Evolutionary conservation across 1,140 invertebrate species (phyloP), one percentile per base, ranked within the genome.

Genomic region (Phortica variegata): DNA sequence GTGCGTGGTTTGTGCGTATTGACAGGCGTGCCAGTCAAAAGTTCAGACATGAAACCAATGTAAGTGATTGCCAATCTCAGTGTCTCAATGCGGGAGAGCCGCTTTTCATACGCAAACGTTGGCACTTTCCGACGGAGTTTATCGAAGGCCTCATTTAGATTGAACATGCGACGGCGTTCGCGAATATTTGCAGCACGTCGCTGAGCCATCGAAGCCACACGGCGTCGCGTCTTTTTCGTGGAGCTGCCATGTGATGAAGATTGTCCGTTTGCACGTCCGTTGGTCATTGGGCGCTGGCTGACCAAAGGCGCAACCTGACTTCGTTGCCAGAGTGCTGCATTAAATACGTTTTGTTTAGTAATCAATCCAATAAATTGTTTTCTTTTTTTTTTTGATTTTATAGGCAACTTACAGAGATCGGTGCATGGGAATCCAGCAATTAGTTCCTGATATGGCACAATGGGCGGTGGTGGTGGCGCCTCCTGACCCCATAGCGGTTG

Each of bases 81-180:
- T 0, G 97, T 98, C 79, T 99, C 97, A 60, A 99, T 98, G 63
- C 97, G 90, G 0, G 96, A 98, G 0, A 99, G 82, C 0, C 97
- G 83, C 74, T 98, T 98, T 76, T 99, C 97, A 68, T 98, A 99
- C 0, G 97, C 96, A 76, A 99, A 99, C 1, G 97, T 99, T 17
- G 97, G 97, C 9, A 98, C 95, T 80, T 95, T 95, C 58, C 91
- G 81, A 9, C 92, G 79, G 19, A 96, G 77, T 71, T 93, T 92
- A 66, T 98, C 94, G 69, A 98, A 99, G 3, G 95, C 95, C 71
- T 96, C 93, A 75, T 98, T 98, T 7, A 98, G 82, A 77, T 97
- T 97, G 72, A 96, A 94, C 95, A 98, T 98, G 55, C 96, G 81
- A 37, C 94, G 82, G 44, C 95, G 78, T 75, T 98, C 95, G 0